Conservation (phyloP, 92 coral and sea anemone genomes). For the Paramuricea clavata region DNA sequence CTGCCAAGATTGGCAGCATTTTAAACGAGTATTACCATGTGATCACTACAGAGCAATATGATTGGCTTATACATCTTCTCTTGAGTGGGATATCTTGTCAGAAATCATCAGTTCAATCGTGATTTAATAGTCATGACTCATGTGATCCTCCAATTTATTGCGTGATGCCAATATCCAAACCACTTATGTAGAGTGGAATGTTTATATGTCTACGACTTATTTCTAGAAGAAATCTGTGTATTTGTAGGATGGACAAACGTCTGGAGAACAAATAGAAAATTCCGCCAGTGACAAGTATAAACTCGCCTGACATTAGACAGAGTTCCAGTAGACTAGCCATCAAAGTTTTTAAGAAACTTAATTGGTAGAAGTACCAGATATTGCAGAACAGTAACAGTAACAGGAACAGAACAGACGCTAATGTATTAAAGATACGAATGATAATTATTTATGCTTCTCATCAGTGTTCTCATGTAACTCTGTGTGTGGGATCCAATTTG, state of each 20-base stretch:
- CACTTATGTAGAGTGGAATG: neutral
- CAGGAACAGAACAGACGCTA: neutral
- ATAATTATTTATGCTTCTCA: neutral
- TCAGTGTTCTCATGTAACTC: slow-evolving; percentile 4
- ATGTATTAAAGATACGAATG: neutral
- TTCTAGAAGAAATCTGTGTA: slow-evolving; percentile 5
- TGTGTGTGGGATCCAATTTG: neutral
- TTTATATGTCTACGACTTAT: neutral
- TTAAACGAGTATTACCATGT: too few relatives aligned
- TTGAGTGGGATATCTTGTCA: too few relatives aligned
- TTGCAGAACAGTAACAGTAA: neutral
- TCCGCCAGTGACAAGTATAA: neutral
- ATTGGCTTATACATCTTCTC: too few relatives aligned
- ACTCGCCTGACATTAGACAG: too few relatives aligned
- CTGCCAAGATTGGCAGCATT: too few relatives aligned
- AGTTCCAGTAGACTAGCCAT: too few relatives aligned
- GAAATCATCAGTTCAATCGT: too few relatives aligned
- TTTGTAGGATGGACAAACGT: neutral
- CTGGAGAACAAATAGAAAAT: neutral
- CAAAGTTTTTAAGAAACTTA: too few relatives aligned
- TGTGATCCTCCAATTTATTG: neutral
- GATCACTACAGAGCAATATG: too few relatives aligned
- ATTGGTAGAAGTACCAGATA: too few relatives aligned
- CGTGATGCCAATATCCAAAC: neutral
- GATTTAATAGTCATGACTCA: too few relatives aligned